Evolutionary conservation across 2,888 invertebrate genomes (phyloP).

Genomic region (Apamea sordens): DNA sequence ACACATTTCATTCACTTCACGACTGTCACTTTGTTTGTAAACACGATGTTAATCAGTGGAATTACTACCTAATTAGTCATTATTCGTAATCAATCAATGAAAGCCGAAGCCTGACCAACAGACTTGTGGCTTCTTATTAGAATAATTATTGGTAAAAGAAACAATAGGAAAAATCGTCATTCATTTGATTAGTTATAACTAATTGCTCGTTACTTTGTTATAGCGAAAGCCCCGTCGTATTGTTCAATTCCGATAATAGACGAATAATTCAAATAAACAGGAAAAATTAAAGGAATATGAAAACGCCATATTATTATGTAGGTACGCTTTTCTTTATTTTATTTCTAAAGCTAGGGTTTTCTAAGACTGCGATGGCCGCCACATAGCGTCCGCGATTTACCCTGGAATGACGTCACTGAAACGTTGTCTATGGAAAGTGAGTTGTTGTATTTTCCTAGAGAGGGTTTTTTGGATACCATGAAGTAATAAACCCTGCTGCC

Average conservation of each 20-base stretch:
- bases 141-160: constrained; percentile 5
- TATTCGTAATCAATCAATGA: constrained; percentile 30
- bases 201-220: neutral
- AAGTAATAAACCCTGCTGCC: neutral
- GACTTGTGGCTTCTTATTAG: neutral
- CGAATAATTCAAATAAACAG: neutral
- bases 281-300: neutral
- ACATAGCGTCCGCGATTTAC: neutral
- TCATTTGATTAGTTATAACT: constrained; percentile 14
- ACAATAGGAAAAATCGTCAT: constrained; percentile 3
- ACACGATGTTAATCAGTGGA: constrained; percentile 1
- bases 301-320: too few species aligned
- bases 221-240: neutral
- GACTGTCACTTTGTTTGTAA: constrained; percentile 28
- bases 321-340: neutral
- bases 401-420: neutral
- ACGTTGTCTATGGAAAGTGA: too few species aligned
- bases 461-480: too few species aligned
- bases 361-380: neutral
- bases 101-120: constrained; percentile 8
- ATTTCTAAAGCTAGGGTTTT: neutral
- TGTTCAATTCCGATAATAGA: constrained; percentile 4
- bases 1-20: constrained; percentile 5
- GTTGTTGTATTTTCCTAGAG: too few species aligned
- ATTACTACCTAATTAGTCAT: neutral